phyloP scores from a whole-genome alignment of 2,888 invertebrate species.

The Lomographa bimaculata region DNA sequence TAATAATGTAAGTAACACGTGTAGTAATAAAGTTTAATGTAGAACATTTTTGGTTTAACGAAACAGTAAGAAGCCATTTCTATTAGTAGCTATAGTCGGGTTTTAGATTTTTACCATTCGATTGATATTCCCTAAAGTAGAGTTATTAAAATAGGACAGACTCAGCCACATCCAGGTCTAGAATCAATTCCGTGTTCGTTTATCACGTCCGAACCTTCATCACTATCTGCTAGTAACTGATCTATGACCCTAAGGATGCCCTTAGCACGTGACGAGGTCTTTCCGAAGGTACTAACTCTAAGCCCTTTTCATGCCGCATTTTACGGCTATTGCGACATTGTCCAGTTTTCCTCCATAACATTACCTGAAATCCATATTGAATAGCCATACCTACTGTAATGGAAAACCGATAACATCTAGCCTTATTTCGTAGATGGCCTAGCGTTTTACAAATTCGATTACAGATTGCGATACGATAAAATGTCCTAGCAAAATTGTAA shows the following conservation, averaged over 20 bases:
- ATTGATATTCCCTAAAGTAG: too few relatives aligned
- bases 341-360: conserved; percentile 39
- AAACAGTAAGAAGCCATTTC: too few relatives aligned
- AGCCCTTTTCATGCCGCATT: conserved; percentile 58
- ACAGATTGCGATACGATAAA: conserved; percentile 5
- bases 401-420: conserved; percentile 9
- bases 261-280: conserved; percentile 76
- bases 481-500: conserved; percentile 11
- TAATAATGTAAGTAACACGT: too few relatives aligned
- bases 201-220: conserved; percentile 56
- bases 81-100: too few relatives aligned
- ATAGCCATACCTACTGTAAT: conserved; percentile 6
- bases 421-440: conserved; percentile 29
- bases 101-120: too few relatives aligned
- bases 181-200: conserved; percentile 62
- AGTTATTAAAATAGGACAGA: too few relatives aligned
- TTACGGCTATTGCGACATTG: conserved; percentile 64
- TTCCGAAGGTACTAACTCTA: conserved; percentile 39
- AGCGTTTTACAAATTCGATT: conserved; percentile 11
- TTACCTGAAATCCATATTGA: conserved; percentile 30
- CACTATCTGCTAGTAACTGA: conserved; percentile 48
- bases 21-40: too few relatives aligned
- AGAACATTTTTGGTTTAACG: too few relatives aligned
- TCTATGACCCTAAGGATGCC: conserved; percentile 69
- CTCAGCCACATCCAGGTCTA: too few relatives aligned